phyloP scores from a whole-genome alignment of 2,113 vertebrate genomes.

The Equus quagga region DNA sequence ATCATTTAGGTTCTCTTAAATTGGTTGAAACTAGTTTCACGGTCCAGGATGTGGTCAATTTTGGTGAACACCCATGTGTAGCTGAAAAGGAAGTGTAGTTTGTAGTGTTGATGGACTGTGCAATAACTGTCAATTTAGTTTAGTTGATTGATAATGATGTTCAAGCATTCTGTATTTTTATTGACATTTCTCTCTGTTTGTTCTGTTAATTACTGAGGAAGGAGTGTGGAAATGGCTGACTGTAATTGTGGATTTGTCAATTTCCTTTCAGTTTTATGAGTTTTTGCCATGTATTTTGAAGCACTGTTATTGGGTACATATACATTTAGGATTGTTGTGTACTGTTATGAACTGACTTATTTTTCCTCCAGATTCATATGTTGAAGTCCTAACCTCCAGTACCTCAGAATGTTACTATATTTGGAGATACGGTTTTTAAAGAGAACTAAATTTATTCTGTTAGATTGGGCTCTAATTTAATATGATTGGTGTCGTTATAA shows the following conservation, averaged over 20 bases:
- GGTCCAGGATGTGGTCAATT: neutral
- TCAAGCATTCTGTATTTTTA: neutral
- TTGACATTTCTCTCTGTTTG: neutral
- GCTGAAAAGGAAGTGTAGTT: neutral
- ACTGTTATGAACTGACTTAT: neutral
- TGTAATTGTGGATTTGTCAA: neutral
- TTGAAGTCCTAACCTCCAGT: neutral
- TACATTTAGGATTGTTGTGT: neutral
- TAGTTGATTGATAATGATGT: neutral
- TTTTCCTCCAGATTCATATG: neutral
- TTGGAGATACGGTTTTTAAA: neutral
- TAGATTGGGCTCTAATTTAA: neutral
- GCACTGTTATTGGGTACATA: neutral
- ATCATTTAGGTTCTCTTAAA: neutral
- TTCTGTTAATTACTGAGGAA: neutral
- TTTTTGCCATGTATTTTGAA: neutral
- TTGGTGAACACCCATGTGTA: neutral
- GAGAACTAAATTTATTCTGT: neutral
- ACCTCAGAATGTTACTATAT: neutral
- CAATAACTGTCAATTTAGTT: neutral
- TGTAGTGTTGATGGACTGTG: neutral
- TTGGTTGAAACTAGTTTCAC: neutral
- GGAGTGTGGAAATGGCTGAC: neutral
- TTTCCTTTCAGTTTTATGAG: neutral
- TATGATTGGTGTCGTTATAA: neutral